Evolutionary conservation across 2,888 invertebrate genomes (phyloP).

Genomic region (Philonicus albiceps): DNA sequence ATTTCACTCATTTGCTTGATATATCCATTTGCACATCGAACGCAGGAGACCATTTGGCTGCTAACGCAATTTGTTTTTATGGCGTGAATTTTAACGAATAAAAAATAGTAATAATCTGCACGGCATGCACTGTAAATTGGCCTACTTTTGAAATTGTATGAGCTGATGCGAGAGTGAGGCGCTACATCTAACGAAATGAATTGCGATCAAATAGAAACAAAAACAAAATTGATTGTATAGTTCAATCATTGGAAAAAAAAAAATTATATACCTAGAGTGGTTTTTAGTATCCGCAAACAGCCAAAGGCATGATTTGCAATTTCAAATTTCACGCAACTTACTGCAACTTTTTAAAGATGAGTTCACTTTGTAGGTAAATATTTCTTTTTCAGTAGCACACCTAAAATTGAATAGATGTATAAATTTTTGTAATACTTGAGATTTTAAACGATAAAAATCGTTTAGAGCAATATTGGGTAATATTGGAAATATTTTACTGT

Average conservation of each 20-base stretch:
- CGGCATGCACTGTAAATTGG: not conserved
- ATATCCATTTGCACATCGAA: not conserved
- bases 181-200: not conserved
- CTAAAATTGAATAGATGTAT: not conserved
- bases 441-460: no score
- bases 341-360: not conserved
- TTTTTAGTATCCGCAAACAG: not conserved
- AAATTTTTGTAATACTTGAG: not conserved
- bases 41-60: not conserved
- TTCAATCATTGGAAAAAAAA: not conserved
- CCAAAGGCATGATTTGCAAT: not conserved
- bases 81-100: not conserved
- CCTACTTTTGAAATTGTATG: not conserved
- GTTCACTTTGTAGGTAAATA: not conserved
- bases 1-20: not conserved
- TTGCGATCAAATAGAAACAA: not conserved
- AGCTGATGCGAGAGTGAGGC: not conserved
- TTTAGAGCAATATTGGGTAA: not conserved
- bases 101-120: not conserved
- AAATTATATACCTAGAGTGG: not conserved
- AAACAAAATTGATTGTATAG: not conserved
- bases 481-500: not conserved
- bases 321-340: not conserved
- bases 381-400: not conserved
- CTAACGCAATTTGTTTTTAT: not conserved